A percentile compares a stretch with the other conserved stretches of the same genome.
Evolutionary conservation across 2,113 vertebrate species (phyloP).

Genomic region (Uria aalge): DNA sequence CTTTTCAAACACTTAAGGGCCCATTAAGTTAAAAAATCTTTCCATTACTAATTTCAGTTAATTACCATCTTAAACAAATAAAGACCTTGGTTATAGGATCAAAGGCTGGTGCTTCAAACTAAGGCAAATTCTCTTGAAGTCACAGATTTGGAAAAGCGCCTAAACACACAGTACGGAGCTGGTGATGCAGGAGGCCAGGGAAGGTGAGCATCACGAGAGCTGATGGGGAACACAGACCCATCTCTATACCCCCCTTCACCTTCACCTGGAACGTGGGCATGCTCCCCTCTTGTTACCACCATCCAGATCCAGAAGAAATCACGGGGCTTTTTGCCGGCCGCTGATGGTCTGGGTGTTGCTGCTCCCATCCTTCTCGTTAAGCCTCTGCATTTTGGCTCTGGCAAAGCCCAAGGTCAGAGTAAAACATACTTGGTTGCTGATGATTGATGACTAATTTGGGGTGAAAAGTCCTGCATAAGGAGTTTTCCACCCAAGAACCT

Average conservation of each 20-base stretch:
- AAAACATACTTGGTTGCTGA: neutral
- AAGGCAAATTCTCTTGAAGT: neutral
- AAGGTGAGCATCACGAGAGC: neutral
- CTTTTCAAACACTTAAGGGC: neutral
- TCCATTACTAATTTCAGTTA: constrained; percentile 52
- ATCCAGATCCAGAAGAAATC: neutral
- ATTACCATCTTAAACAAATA: constrained; percentile 39
- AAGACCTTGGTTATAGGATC: neutral
- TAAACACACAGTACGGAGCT: neutral
- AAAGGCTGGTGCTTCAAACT: constrained; percentile 24
- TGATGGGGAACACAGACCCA: neutral
- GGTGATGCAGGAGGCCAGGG: neutral
- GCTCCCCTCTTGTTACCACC: neutral
- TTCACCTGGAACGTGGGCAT: neutral
- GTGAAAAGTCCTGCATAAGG: constrained; percentile 13
- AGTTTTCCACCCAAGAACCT: neutral
- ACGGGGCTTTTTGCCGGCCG: accelerated
- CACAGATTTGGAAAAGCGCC: neutral
- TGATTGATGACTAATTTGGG: neutral
- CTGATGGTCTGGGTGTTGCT: neutral
- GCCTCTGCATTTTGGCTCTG: neutral
- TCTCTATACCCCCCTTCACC: neutral
- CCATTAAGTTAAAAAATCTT: constrained; percentile 19
- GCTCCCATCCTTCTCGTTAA: neutral
- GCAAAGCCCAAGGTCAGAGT: neutral